A percentile compares a stretch with the other conserved stretches of the same genome.
These are phyloP conservation scores for Mustela nigripes DNA, from an alignment of 2,113 vertebrate species.

Conservation along the genomic window DNA sequence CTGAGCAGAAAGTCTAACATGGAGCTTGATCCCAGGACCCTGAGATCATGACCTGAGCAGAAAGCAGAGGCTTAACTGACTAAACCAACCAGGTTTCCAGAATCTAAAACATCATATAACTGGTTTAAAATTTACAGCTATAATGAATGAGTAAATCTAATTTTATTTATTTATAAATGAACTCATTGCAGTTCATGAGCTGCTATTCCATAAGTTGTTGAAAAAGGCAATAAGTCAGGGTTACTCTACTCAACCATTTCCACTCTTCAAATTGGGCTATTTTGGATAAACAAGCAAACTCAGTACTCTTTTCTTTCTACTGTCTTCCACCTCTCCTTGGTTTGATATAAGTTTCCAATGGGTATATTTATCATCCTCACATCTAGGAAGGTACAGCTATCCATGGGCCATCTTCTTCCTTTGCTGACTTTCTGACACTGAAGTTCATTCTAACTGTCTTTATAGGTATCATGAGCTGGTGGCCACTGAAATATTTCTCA, in stretches of 20 bases:
- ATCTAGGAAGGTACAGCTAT: fast-evolving
- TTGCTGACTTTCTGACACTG: background rate
- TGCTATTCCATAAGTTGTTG: background rate
- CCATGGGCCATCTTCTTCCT: background rate
- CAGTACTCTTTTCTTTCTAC: background rate
- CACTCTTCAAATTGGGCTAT: background rate
- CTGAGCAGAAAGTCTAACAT: too few species aligned
- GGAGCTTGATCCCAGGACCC: too few species aligned
- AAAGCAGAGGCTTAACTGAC: too few species aligned
- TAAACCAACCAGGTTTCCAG: background rate
- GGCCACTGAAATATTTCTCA: background rate
- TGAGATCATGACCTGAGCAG: too few species aligned
- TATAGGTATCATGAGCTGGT: too few species aligned
- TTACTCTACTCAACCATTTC: background rate
- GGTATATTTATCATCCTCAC: background rate
- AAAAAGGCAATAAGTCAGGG: background rate
- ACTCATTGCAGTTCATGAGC: background rate
- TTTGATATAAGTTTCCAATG: fast-evolving
- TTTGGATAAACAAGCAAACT: background rate
- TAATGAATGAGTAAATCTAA: background rate
- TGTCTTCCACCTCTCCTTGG: background rate
- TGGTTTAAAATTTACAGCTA: background rate
- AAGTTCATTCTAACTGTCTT: fast-evolving
- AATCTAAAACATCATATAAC: background rate
- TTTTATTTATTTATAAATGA: background rate